Conservation (phyloP, 2,888 invertebrate genomes). For the Auanema freiburgensis region DNA sequence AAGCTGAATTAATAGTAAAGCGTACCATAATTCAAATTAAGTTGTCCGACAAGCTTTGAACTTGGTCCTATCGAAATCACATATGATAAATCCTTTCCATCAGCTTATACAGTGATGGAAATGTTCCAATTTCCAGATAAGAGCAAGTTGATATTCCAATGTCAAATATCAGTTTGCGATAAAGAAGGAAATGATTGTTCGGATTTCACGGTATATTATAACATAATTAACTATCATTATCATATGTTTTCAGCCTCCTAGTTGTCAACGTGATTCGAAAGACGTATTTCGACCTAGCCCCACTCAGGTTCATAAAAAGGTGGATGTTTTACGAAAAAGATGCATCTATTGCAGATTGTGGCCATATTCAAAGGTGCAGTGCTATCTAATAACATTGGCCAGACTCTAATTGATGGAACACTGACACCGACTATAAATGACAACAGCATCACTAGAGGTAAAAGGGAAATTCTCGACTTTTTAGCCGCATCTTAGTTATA, state of each 20-base stretch:
- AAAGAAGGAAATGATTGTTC: constrained; percentile 56
- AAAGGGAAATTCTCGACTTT: too few relatives aligned
- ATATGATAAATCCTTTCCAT: constrained; percentile 48
- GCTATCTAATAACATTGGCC: constrained; percentile 7
- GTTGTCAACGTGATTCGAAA: constrained; percentile 33
- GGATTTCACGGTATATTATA: constrained; percentile 56
- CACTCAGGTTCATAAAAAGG: constrained; percentile 20
- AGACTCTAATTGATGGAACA: constrained; percentile 5
- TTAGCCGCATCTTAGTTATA: too few relatives aligned
- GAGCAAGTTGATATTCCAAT: constrained; percentile 52
- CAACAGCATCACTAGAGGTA: neutral
- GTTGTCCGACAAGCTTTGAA: constrained; percentile 4
- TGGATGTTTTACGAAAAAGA: constrained; percentile 8
- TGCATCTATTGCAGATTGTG: constrained; percentile 8
- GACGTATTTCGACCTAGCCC: constrained; percentile 30
- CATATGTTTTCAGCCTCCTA: constrained; percentile 40
- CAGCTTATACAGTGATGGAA: constrained; percentile 55
- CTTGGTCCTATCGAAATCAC: constrained; percentile 24
- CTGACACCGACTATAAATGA: constrained; percentile 1
- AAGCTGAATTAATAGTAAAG: constrained; percentile 4
- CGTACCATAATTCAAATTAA: neutral
- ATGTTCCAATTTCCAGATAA: constrained; percentile 59
- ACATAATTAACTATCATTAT: neutral
- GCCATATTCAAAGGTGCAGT: constrained; percentile 17
- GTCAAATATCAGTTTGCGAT: constrained; percentile 59